Base-by-base conservation (phyloP, 2,888 invertebrate genomes). In the Craniophora ligustri region DNA sequence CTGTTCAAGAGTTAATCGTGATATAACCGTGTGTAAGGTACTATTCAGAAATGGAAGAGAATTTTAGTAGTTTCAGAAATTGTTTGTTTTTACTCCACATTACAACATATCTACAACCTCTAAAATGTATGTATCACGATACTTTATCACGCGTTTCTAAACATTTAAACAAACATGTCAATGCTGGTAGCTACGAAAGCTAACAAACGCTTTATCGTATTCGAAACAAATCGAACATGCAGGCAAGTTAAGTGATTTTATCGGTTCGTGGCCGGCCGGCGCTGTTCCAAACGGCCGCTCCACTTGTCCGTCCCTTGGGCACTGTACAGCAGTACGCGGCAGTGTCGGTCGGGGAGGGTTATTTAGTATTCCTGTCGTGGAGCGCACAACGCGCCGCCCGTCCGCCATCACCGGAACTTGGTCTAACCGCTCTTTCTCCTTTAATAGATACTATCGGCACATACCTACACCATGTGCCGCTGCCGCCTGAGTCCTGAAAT, bases 381-480 rank as follows among this genome's bases (percentile, higher is more conserved):
- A 71, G 49, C 47, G 51, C 64, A 64, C 34, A 65, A 67, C 67
- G 73, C 61, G 72, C 67, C 61, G 62, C 56, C 73, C 78, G 78
- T 36, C 81, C 75, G 61, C 65, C 77, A 72, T 70, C 83, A 85
- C 88, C 90, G 90, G 90, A 90, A 88, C 85, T 82, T 60, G 56
- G 72, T 72, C 73, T 78, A 82, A 81, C 77, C 76, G 78, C 81
- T 85, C 71, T 76, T 85, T 84, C 81, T 84, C 81, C 83, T 84
- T 86, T 82, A 78, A 76, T 82, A 81, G 82, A 86, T 82, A 59
- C 60, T 77, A 85, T 84, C 78, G 72, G 66, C 76, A 79, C 74
- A 79, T 59, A 77, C 78, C 78, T 59, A 77, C 78, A 76, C 75
- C 73, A 76, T 59, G 65, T 76, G 66, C 70, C 64, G 68, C 70